Percentiles rank a stretch among this genome's conserved stretches.
Evolutionary conservation across 2,888 invertebrate species (phyloP).

Genomic region (Lasioglossum malachurum): DNA sequence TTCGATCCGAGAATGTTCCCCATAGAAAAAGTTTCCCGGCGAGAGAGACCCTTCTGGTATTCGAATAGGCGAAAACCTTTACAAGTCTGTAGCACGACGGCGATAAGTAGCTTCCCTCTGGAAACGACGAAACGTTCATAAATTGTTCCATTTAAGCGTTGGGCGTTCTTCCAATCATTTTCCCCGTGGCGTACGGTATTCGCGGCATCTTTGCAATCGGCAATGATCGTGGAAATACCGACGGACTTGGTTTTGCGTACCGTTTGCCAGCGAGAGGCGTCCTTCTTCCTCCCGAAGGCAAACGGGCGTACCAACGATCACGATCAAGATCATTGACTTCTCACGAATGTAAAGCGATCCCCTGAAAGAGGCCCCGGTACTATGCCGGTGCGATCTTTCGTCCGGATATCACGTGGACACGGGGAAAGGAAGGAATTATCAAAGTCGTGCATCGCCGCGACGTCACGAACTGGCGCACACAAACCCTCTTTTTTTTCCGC

Average conservation of each 20-base stretch:
- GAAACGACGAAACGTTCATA: conserved; percentile 18
- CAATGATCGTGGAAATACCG: conserved; percentile 48
- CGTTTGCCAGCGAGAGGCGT: conserved; percentile 9
- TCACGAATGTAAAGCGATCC: conserved; percentile 77
- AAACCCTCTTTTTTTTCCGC: conserved; percentile 45
- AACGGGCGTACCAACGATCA: conserved; percentile 70
- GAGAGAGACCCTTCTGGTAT: not conserved
- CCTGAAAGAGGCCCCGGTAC: conserved; percentile 56
- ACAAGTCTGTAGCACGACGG: not conserved
- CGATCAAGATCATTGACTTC: conserved; percentile 81
- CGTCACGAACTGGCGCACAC: conserved; percentile 66
- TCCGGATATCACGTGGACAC: conserved; percentile 72
- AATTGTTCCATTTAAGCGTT: conserved; percentile 11
- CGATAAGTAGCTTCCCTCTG: not conserved
- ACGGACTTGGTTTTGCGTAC: conserved; percentile 37
- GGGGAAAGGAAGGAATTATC: conserved; percentile 71
- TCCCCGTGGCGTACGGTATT: conserved; percentile 13
- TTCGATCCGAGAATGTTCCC: not conserved
- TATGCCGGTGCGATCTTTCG: conserved; percentile 67
- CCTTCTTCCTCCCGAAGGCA: conserved; percentile 39
- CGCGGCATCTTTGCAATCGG: conserved; percentile 45
- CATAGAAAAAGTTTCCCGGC: not conserved
- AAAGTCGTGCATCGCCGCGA: conserved; percentile 71
- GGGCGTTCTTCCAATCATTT: conserved; percentile 31
- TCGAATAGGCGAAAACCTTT: not conserved